Evolutionary conservation across 2,888 invertebrate species (phyloP), one percentile per base, ranked within the genome.

Genomic region (Brachynemurus nebulosus): DNA sequence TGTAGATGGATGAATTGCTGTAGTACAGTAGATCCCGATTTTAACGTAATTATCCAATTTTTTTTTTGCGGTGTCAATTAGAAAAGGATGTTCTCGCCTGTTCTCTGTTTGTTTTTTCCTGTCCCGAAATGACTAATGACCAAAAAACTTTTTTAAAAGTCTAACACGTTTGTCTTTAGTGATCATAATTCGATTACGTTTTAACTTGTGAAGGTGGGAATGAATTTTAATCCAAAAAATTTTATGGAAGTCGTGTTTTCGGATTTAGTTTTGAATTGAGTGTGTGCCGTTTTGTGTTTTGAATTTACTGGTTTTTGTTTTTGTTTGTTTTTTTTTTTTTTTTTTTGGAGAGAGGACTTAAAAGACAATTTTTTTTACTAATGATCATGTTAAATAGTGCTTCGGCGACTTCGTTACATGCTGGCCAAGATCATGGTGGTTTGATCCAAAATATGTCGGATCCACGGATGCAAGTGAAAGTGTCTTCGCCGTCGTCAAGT

Each of bases 401-500:
- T 4, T 27, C 16, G 16, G 18, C 25, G 14, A 17, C 40, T 9
- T 20, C 37, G 37, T 12, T 19, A 6, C 20, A 18, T n/a, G 20
- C 18, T 36, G 8, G 9, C 16, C 40, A 40, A 25, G 40, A 40
- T 25, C 16, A 14, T 7, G 2, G 34, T 4, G 20, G 8, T 9
- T 20, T 37, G 12, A 21, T 47, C 9, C 45, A 37, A 30, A 47
- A 47, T 14, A 45, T 52, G 45, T n/a, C n/a, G n/a, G 50, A 49
- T 44, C 38, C 43, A 7, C 38, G 45, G 14, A 49, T 52, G 48
- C 47, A 50, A 40, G 34, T 50, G 27, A 48, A 51, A 37, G 36
- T 52, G 14, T 47, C 51, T 30, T 50, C 52, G 11, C 50, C 53
- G 12, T 50, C 52, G 7, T 54, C 55, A 36, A 53, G 55, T 54